A percentile compares a stretch with the other conserved stretches of the same genome.
phyloP scores from a whole-genome alignment of 92 coral and sea anemone species.

The Actinernus sp. region DNA sequence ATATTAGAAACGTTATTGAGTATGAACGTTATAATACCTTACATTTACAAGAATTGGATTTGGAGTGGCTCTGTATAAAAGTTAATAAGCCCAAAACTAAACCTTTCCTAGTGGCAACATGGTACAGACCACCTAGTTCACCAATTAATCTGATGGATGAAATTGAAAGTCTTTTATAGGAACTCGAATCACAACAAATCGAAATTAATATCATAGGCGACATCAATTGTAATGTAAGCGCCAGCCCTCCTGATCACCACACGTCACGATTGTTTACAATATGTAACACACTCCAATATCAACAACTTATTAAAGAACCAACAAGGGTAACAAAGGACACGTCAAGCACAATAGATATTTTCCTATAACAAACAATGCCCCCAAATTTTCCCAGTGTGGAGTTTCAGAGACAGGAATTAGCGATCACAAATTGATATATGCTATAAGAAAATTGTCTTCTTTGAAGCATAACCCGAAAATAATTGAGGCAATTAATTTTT shows the following conservation, averaged over 20 bases:
- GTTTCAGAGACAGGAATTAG: conserved; percentile 33
- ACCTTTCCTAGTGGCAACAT: conserved; percentile 4
- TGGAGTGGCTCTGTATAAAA: conserved; percentile 10
- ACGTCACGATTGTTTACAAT: background rate
- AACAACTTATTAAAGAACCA: background rate
- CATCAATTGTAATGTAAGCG: conserved; percentile 10
- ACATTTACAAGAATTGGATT: background rate
- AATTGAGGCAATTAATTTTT: too few species aligned
- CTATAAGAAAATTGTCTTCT: conserved; percentile 19
- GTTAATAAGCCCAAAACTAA: conserved; percentile 5
- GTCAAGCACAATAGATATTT: background rate
- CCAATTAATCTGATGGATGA: conserved; percentile 6
- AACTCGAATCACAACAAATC: conserved; percentile 2
- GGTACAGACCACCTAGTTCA: conserved; percentile 18
- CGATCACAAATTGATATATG: conserved; percentile 15
- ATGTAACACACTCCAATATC: conserved; percentile 9
- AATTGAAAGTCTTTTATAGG: background rate
- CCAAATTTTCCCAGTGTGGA: conserved; percentile 9
- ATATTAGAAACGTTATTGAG: conserved; percentile 19
- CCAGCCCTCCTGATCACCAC: conserved; percentile 11
- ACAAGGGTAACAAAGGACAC: background rate
- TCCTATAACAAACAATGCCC: conserved; percentile 12
- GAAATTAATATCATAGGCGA: conserved; percentile 6
- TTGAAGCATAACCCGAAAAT: conserved; percentile 18
- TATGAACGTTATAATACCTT: conserved; percentile 20